These are phyloP conservation scores for Chrysina gloriosa DNA, from an alignment of 2,888 invertebrate species.

Conservation along the genomic window DNA sequence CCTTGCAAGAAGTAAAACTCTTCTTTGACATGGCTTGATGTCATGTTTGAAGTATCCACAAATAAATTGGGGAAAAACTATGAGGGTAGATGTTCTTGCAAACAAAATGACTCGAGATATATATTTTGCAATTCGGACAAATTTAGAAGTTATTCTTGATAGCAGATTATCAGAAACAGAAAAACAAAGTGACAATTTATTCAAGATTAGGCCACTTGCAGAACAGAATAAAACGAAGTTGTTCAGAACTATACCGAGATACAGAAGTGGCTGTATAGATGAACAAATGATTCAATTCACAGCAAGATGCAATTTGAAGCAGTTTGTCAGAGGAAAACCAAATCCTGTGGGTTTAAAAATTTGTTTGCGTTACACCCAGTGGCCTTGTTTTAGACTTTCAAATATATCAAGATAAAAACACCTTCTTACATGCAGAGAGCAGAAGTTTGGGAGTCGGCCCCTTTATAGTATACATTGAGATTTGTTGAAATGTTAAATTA, in stretches of 20 bases:
- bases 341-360: constrained; percentile 41
- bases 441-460: constrained; percentile 21
- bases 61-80: not conserved
- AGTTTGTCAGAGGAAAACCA: constrained; percentile 43
- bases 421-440: constrained; percentile 43
- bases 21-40: not conserved
- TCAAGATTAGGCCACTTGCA: not conserved
- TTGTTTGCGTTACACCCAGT: constrained; percentile 52
- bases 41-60: not conserved
- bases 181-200: not conserved
- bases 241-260: no score
- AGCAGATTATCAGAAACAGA: not conserved
- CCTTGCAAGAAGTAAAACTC: not conserved
- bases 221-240: no score
- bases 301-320: constrained; percentile 40
- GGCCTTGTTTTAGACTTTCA: constrained; percentile 54
- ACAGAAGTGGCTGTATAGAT: no score
- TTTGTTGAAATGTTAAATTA: not conserved
- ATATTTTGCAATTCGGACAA: not conserved
- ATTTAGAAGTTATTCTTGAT: not conserved
- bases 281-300: constrained; percentile 44
- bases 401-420: constrained; percentile 53
- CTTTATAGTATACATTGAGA: not conserved
- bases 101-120: not conserved
- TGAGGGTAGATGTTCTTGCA: not conserved